These are phyloP conservation scores for Anas bahamensis DNA, from an alignment of 2,797 vertebrate genomes.

Conservation along the genomic window DNA sequence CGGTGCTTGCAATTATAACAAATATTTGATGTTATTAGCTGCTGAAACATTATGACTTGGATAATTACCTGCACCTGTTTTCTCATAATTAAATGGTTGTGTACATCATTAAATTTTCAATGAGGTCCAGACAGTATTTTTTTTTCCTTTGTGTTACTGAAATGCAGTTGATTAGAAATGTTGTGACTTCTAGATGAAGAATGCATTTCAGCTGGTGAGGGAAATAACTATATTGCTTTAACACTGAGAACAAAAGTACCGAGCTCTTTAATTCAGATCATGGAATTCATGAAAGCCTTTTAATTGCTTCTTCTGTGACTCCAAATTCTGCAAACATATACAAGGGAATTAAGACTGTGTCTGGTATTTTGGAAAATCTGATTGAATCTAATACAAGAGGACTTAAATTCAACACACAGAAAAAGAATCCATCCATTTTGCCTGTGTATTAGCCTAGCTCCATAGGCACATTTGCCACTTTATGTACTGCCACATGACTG, in stretches of 20 bases:
- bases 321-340: neutral
- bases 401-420: neutral
- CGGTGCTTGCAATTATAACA: slow-evolving; percentile 37
- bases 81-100: slow-evolving; percentile 43
- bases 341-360: neutral
- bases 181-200: slow-evolving; percentile 29
- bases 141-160: slow-evolving; percentile 18
- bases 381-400: neutral
- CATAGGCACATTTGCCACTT: neutral
- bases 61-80: slow-evolving; percentile 64
- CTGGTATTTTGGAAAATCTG: neutral
- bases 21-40: slow-evolving; percentile 65
- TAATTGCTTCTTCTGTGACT: slow-evolving; percentile 19
- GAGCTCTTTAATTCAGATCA: slow-evolving; percentile 20
- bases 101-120: slow-evolving; percentile 47
- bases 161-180: slow-evolving; percentile 43
- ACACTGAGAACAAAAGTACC: neutral
- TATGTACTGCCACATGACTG: neutral
- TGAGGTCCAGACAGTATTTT: slow-evolving; percentile 25
- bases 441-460: neutral
- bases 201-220: neutral
- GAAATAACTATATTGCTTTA: slow-evolving; percentile 33
- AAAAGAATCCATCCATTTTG: neutral
- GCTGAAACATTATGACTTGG: slow-evolving; percentile 46
- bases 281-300: slow-evolving; percentile 34